Percentiles rank a stretch among this genome's conserved stretches.
phyloP scores from a whole-genome alignment of 2,113 vertebrate species.

The Lepidothrix coronata region DNA sequence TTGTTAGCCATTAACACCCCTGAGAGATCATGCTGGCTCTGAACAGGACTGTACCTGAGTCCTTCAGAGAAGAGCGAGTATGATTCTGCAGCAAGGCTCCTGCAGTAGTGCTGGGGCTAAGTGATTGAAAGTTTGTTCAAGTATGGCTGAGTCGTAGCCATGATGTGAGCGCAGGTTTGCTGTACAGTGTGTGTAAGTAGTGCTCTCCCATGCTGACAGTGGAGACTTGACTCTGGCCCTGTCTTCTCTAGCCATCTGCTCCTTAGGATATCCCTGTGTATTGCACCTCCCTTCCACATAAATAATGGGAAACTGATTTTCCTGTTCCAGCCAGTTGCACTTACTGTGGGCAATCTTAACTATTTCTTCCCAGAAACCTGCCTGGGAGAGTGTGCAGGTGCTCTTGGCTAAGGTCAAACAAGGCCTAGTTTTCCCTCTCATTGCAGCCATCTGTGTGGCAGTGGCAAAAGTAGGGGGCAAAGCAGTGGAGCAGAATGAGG shows the following conservation, averaged over 20 bases:
- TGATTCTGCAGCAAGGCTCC: not conserved
- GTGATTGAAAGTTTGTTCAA: not conserved
- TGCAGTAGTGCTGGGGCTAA: fast-evolving
- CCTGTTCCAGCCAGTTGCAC: not conserved
- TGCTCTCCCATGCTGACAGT: fast-evolving
- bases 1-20: not conserved
- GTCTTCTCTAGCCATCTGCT: not conserved
- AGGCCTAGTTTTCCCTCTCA: not conserved
- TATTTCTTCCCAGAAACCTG: not conserved
- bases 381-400: not conserved
- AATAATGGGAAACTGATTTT: not conserved
- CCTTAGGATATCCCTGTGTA: not conserved
- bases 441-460: not conserved
- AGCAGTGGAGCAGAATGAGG: not conserved
- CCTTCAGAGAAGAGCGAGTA: not conserved
- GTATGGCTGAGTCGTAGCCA: fast-evolving
- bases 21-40: not conserved
- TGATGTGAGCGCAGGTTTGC: not conserved
- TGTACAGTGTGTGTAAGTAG: fast-evolving
- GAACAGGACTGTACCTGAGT: not conserved
- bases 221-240: not conserved
- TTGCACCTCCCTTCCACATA: not conserved
- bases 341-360: not conserved
- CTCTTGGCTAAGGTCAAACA: not conserved
- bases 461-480: not conserved